Evolutionary conservation across 2,113 vertebrate species (phyloP), one percentile per base, ranked within the genome.

Genomic region (Cochlearius cochlearius): DNA sequence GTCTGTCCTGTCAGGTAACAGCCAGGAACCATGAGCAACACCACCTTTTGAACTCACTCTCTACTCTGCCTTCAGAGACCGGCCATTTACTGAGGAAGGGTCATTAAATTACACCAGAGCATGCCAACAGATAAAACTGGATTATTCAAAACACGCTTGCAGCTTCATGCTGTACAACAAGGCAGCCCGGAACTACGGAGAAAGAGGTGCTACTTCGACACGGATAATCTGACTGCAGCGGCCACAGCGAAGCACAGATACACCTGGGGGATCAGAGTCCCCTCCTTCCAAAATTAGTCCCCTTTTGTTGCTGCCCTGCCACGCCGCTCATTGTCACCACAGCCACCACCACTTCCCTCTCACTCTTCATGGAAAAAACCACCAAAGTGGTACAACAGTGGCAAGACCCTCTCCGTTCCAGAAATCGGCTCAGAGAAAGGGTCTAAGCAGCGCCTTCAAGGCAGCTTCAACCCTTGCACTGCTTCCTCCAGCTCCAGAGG

Each of bases 231-330:
- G 5, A 19, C 78, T 11, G 45, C 34, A 22, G 29, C 2, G 23
- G 15, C 81, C 43, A 21, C 39, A 58, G 45, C 0, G 0, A 82
- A 52, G 9, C 5, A 0, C 21, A 38, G 30, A 64, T 45, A 63
- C n/a, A 23, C 20, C 45, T 20, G 20, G 17, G 9, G 17, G 14
- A 49, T 18, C 16, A 56, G 41, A 55, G 58, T 29, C 10, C 29
- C 7, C 38, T 83, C 41, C 34, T 71, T 59, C 52, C 68, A 71
- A 94, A 88, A 80, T 23, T 1, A 32, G 45, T 34, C 38, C 32
- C 39, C 9, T 91, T 45, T 53, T 22, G 30, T 15, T 82, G 78
- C 36, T 76, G 45, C 41, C 38, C 23, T 76, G 62, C 23, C 41
- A 12, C 2, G 7, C 7, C 1, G 1, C 55, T 55, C 67, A 25